phyloP scores from a whole-genome alignment of 1,140 invertebrate genomes.

The Drosophila takahashii region DNA sequence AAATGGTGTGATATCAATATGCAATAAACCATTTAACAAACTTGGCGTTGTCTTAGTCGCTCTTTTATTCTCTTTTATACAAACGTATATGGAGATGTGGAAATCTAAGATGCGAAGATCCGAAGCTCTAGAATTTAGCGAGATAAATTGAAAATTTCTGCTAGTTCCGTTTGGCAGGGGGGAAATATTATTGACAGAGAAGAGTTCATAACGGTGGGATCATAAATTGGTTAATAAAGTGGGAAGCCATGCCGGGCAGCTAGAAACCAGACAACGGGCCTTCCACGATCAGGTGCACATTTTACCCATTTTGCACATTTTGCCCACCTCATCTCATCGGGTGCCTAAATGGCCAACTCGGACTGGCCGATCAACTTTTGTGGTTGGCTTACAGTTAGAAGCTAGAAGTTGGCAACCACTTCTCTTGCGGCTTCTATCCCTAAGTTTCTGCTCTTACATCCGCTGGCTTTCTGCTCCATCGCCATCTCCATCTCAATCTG shows the following conservation, averaged over 20 bases:
- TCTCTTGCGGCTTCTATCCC: constrained; percentile 45
- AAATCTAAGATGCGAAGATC: constrained; percentile 62
- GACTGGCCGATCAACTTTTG: constrained; percentile 35
- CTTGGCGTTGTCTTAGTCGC: constrained; percentile 70
- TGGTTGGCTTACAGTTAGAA: constrained; percentile 48
- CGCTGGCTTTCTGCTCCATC: constrained; percentile 9
- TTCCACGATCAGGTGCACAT: constrained; percentile 51
- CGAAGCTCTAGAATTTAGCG: constrained; percentile 3
- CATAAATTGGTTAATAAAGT: constrained; percentile 45
- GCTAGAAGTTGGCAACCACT: constrained; percentile 13
- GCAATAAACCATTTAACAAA: constrained; percentile 82
- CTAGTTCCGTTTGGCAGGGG: constrained; percentile 16
- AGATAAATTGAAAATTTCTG: constrained; percentile 19
- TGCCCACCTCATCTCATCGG: constrained; percentile 40
- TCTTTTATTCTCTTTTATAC: constrained; percentile 21
- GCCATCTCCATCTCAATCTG: neutral
- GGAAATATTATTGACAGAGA: constrained; percentile 14
- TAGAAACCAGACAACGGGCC: constrained; percentile 36
- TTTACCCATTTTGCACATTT: constrained; percentile 54
- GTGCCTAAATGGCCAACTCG: constrained; percentile 31
- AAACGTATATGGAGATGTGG: constrained; percentile 66
- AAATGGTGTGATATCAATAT: constrained; percentile 80
- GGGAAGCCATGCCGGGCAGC: constrained; percentile 20
- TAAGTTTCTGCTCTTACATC: constrained; percentile 47
- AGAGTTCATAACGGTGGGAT: constrained; percentile 25